Evolutionary conservation across 2,797 vertebrate species (phyloP).

Genomic region (Telmatherina bonti): DNA sequence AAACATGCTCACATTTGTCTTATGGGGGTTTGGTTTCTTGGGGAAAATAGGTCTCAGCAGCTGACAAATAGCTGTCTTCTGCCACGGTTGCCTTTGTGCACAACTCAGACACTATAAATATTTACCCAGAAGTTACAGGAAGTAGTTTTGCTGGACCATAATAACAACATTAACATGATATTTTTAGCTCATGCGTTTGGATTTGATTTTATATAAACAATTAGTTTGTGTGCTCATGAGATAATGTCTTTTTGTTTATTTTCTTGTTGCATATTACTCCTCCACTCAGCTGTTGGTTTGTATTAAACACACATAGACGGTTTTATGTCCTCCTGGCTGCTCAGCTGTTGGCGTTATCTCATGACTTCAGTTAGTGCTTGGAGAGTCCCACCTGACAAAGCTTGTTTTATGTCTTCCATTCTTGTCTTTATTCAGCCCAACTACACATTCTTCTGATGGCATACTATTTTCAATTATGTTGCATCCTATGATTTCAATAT

Average conservation of each 20-base stretch:
- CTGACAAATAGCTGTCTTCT: constrained; percentile 2
- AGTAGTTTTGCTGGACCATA: neutral
- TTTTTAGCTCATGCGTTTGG: neutral
- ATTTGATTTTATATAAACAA: neutral
- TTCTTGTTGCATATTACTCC: neutral
- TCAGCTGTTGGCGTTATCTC: constrained; percentile 41
- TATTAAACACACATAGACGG: neutral
- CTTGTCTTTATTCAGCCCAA: constrained; percentile 1
- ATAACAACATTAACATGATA: no score
- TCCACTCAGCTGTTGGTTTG: constrained; percentile 23
- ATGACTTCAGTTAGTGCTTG: constrained; percentile 51
- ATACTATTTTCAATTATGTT: neutral
- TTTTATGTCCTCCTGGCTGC: constrained; percentile 10
- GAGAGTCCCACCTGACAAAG: constrained; percentile 15
- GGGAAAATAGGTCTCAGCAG: constrained; percentile 3
- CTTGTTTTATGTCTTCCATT: neutral
- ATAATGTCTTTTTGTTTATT: neutral
- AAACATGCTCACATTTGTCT: neutral
- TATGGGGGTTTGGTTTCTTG: neutral
- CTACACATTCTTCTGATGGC: constrained; percentile 6
- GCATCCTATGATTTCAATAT: constrained; percentile 25
- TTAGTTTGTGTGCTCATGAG: neutral
- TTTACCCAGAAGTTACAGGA: neutral
- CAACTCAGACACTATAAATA: neutral
- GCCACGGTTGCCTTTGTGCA: neutral